These are phyloP conservation scores for Nettapus auritus DNA, from an alignment of 2,113 vertebrate genomes.

Conservation along the genomic window DNA sequence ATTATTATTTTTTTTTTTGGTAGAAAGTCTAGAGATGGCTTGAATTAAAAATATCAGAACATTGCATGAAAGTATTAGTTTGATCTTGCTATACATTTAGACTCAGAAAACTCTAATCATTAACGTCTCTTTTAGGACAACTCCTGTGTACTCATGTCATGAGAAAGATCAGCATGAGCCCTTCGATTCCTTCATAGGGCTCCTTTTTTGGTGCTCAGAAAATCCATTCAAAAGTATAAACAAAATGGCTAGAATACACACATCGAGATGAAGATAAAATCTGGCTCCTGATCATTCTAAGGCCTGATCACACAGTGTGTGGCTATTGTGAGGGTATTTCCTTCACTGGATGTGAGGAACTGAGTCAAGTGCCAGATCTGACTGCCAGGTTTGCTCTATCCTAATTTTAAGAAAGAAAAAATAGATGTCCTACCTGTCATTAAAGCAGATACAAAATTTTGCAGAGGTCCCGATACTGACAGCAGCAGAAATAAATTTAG, in stretches of 20 bases:
- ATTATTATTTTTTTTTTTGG: neutral
- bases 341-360: neutral
- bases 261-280: neutral
- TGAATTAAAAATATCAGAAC: neutral
- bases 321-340: neutral
- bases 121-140: neutral
- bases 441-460: neutral
- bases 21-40: neutral
- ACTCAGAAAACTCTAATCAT: neutral
- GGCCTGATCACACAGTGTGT: neutral
- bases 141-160: neutral
- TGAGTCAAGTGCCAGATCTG: neutral
- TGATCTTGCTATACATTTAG: neutral
- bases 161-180: neutral
- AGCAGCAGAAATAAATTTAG: neutral
- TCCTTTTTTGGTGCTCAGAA: neutral
- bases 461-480: neutral
- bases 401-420: neutral
- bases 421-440: neutral
- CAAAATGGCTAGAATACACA: neutral
- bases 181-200: neutral
- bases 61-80: neutral
- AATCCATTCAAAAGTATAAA: neutral
- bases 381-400: neutral
- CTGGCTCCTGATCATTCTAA: neutral